Base-by-base conservation (phyloP, 2,113 vertebrate species). In the Lepus europaeus region DNA sequence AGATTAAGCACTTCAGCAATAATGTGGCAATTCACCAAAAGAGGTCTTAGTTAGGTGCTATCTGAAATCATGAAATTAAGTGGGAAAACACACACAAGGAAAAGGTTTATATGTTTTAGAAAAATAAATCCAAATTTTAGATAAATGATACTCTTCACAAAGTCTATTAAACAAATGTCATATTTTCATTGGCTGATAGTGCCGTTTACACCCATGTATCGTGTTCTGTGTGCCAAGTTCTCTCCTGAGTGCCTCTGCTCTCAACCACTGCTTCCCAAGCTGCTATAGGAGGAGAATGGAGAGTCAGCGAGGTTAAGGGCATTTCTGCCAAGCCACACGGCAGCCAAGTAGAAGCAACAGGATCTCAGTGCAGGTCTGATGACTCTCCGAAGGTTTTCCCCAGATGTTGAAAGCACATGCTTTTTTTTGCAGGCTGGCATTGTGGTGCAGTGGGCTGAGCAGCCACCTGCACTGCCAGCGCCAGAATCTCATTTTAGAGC, bases 21-120 rank as follows among this genome's bases (percentile, higher is more conserved):
- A 92, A 89, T 93, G 89, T 95, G 86, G 96, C 97, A 95, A 91
- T 80, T 96, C 72, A 97, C 93, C 97, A 96, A 96, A 95, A 97
- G 89, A 95, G 79, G 91, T 93, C 95, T 94, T 94, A 96, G 94
- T 91, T 91, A 96, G 97, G 95, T 96, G 95, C 76, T 96, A 95
- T 94, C 91, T 97, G 96, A 97, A 97, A 93, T 97, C 93, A 95
- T 95, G 95, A 96, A 97, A 96, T 96, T 93, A 94, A 96, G 92
- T 97, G 81, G 96, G 91, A 96, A 96, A 97, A 96, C 89, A 95
- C 91, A 95, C 70, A 93, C 89, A 87, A 23, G 36, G 94, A 95
- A 96, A 90, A 96, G 70, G 90, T 89, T 97, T 94, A 31, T 93
- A 95, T 91, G 77, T 87, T 97, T 95, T 91, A 97, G 87, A 96